These are phyloP conservation scores for Drosophila neocordata DNA, from an alignment of 1,140 invertebrate genomes.

Conservation along the genomic window DNA sequence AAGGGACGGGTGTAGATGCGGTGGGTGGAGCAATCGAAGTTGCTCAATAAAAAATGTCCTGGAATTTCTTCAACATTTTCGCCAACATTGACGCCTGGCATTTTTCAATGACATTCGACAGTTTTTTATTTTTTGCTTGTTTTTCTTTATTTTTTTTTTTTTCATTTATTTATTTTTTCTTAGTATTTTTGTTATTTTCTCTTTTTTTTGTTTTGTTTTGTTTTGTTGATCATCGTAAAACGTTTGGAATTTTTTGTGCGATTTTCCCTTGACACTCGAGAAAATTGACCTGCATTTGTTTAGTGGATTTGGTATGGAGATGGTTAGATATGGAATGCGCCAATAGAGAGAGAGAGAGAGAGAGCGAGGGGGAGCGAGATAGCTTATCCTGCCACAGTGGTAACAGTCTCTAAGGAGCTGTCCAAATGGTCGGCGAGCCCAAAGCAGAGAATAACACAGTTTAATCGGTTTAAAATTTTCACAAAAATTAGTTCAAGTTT, in stretches of 20 bases:
- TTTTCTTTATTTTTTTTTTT: conserved; percentile 11
- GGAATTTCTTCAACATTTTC: conserved; percentile 60
- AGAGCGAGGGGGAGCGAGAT: not conserved
- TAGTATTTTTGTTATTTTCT: not conserved
- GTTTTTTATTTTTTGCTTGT: conserved; percentile 11
- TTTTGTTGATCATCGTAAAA: conserved; percentile 43
- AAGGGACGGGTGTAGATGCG: not conserved
- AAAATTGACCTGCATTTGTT: conserved; percentile 67
- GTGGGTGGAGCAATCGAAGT: conserved; percentile 56
- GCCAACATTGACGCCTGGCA: conserved; percentile 45
- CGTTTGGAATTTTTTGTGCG: conserved; percentile 57
- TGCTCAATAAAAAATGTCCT: conserved; percentile 71
- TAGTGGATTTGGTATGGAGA: conserved; percentile 26
- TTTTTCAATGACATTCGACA: conserved; percentile 30
- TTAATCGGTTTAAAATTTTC: conserved; percentile 6
- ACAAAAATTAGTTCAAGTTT: conserved; percentile 1
- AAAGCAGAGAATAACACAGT: not conserved
- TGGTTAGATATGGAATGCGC: not conserved
- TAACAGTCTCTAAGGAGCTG: not conserved
- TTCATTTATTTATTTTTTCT: conserved; percentile 15
- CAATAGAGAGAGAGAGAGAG: not conserved
- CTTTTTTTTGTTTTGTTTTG: conserved; percentile 17
- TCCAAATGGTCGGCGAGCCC: no score
- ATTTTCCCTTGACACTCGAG: conserved; percentile 45
- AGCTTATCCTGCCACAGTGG: not conserved